Base-by-base conservation (phyloP, 35 echinoderm and acorn worm genomes). In the Lytechinus pictus region DNA sequence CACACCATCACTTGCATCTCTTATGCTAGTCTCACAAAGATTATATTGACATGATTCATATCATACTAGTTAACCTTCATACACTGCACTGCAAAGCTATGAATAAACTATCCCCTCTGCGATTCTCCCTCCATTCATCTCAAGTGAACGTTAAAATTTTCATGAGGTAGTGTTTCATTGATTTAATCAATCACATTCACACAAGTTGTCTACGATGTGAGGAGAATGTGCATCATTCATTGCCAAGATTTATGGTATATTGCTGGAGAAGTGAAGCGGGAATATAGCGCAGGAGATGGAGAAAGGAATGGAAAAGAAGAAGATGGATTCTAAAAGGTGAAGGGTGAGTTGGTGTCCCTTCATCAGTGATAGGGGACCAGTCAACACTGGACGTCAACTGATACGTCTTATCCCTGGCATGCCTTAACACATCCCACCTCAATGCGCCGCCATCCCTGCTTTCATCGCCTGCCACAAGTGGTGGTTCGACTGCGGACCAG, bases 101-200 rank as follows among this genome's bases (percentile, higher is more conserved):
- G 88, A 90, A 90, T 90, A 90, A 44, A 54, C 88, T 90, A 90
- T 54, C 27, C 52, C 29, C 88, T 90, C 88, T 79, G 88, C 27
- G 29, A 90, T 54, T 90, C 28, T 90, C 28, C 88, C 52, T 90
- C 52, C 88, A 90, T 93, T 93, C 92, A 93, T 93, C 55, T 57
- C 53, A 27, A 93, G 55, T 57, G 52, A 93, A 54, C 54, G 55
- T 93, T 55, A 57, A 93, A 93, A 93, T n/a, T 53, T 93, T 93
- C 92, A 93, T 93, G 53, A 93, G 92, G 92, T 93, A 93, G 92
- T 93, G 92, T 93, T 93, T 93, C 92, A 93, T 93, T 93, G 92
- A 93, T 93, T 93, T 54, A 93, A 93, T 93, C 92, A 93, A 93
- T 93, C 92, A 93, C 92, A 93, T 93, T 93, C 54, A 57, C 92